Evolutionary conservation across 2,888 invertebrate species (phyloP).

Genomic region (Cistogaster globosa): DNA sequence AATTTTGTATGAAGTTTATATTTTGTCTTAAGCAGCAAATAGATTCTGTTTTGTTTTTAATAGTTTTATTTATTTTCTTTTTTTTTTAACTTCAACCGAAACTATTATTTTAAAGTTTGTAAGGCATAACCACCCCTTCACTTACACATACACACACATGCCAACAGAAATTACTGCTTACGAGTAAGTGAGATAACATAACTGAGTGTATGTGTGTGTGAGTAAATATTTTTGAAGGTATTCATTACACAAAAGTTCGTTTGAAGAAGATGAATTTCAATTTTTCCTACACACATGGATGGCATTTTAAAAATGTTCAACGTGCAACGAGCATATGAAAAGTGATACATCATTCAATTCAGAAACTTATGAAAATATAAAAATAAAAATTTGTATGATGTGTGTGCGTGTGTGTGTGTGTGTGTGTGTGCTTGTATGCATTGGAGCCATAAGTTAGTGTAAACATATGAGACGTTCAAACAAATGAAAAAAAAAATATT

Average conservation of each 20-base stretch:
- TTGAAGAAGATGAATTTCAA: constrained; percentile 65
- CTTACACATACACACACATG: neutral
- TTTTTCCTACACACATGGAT: constrained; percentile 10
- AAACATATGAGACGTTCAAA: constrained; percentile 18
- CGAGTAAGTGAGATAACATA: neutral
- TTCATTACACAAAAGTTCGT: constrained; percentile 15
- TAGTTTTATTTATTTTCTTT: constrained; percentile 14
- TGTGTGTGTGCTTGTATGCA: neutral
- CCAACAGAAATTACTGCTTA: neutral
- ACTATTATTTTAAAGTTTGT: constrained; percentile 31
- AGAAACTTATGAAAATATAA: constrained; percentile 23
- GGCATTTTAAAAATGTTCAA: neutral
- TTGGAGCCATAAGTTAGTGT: constrained; percentile 39
- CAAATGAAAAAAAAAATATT: constrained; percentile 23
- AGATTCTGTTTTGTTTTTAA: constrained; percentile 26
- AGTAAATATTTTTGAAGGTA: neutral
- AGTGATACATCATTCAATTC: constrained; percentile 47
- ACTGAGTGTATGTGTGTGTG: neutral
- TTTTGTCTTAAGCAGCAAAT: constrained; percentile 33
- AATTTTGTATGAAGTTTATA: constrained; percentile 31
- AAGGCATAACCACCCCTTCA: neutral
- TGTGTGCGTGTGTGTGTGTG: neutral
- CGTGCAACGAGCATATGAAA: constrained; percentile 13
- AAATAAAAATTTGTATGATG: constrained; percentile 26
- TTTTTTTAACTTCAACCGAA: constrained; percentile 16